These are phyloP conservation scores for Tetanocera ferruginea DNA, from an alignment of 2,888 invertebrate genomes.

Conservation along the genomic window DNA sequence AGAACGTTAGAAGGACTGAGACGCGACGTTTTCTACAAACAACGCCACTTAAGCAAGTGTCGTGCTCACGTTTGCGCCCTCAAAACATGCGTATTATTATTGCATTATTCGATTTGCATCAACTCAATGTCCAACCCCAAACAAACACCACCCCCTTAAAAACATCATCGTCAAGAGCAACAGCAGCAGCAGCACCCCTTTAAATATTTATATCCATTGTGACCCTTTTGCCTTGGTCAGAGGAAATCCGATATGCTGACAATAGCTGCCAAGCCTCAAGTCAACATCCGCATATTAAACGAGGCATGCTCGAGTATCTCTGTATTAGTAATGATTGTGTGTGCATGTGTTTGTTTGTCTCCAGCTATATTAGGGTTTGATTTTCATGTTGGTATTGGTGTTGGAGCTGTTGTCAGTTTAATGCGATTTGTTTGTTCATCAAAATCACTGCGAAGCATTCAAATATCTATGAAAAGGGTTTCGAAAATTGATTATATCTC, in stretches of 20 bases:
- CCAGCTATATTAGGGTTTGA: slow-evolving; percentile 2
- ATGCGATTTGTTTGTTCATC: slow-evolving; percentile 26
- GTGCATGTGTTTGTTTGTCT: slow-evolving; percentile 2
- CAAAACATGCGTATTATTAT: slow-evolving; percentile 24
- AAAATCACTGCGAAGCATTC: neutral
- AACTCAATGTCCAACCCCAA: neutral
- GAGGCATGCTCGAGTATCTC: neutral
- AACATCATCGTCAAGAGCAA: neutral
- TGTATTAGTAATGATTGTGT: neutral
- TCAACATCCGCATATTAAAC: slow-evolving; percentile 38
- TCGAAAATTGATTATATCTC: slow-evolving; percentile 3
- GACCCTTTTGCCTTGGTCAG: slow-evolving; percentile 22
- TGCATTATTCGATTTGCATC: slow-evolving; percentile 26
- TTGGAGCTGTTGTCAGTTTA: slow-evolving; percentile 1
- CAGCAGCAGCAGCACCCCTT: neutral
- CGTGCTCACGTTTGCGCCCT: slow-evolving; percentile 6
- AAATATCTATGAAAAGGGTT: neutral
- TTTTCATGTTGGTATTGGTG: neutral
- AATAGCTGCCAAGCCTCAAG: slow-evolving; percentile 10
- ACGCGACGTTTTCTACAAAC: slow-evolving; percentile 2
- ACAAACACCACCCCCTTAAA: neutral
- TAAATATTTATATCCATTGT: slow-evolving; percentile 22
- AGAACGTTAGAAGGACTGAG: neutral
- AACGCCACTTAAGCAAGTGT: slow-evolving; percentile 26
- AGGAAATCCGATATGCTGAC: slow-evolving; percentile 16